These are phyloP conservation scores for Troglohyphantes excavatus DNA, from an alignment of 2,888 invertebrate genomes.

Conservation along the genomic window DNA sequence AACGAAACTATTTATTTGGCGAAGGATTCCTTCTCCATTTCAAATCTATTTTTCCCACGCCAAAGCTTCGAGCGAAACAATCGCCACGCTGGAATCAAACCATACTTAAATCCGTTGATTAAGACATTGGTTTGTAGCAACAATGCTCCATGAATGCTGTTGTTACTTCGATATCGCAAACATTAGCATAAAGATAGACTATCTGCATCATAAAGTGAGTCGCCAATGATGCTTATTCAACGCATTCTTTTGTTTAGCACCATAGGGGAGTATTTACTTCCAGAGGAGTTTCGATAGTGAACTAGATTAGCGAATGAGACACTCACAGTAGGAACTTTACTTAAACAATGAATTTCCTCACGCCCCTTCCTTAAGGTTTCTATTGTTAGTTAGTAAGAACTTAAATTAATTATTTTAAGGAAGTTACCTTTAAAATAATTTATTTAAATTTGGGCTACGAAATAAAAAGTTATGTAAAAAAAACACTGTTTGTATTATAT, in stretches of 20 bases:
- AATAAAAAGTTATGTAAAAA: too few species aligned
- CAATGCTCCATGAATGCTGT: background rate
- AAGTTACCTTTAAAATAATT: too few species aligned
- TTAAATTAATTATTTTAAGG: too few species aligned
- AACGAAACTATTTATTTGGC: background rate
- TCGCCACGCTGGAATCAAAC: background rate
- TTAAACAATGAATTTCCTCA: too few species aligned
- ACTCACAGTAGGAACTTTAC: background rate
- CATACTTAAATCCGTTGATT: constrained; percentile 30
- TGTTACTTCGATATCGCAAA: background rate
- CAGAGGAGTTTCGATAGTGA: background rate
- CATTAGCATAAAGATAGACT: constrained; percentile 13
- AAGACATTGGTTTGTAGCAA: background rate
- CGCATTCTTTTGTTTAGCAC: background rate
- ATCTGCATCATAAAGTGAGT: constrained; percentile 21
- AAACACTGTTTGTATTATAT: too few species aligned
- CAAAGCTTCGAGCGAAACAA: background rate
- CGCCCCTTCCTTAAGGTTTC: too few species aligned
- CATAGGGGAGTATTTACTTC: background rate
- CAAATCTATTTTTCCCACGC: background rate
- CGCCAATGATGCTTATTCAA: background rate
- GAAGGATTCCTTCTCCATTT: constrained; percentile 15
- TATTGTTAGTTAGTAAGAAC: too few species aligned
- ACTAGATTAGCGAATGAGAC: background rate
- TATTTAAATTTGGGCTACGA: too few species aligned